Percentiles rank a stretch among this genome's conserved stretches.
phyloP scores from a whole-genome alignment of 2,888 invertebrate species.

The Andrena marginata region DNA sequence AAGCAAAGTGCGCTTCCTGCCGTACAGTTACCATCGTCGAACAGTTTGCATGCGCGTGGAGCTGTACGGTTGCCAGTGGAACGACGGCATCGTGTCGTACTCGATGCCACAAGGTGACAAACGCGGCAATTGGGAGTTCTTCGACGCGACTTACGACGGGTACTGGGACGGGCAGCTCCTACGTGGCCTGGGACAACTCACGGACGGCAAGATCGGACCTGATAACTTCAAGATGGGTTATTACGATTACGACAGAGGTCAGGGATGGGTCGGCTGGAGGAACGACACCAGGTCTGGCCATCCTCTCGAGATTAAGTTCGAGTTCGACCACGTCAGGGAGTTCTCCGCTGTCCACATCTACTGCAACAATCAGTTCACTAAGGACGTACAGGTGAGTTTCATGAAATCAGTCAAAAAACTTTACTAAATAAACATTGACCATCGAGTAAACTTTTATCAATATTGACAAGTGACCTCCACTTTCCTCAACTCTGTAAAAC shows the following conservation, averaged over 20 bases:
- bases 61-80: slow-evolving; percentile 94
- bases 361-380: slow-evolving; percentile 94
- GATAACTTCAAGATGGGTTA: slow-evolving; percentile 90
- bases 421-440: too few species aligned
- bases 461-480: too few species aligned
- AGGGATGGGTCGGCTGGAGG: slow-evolving; percentile 97
- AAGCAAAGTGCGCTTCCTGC: slow-evolving; percentile 93
- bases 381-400: slow-evolving; percentile 91
- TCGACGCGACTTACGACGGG: slow-evolving; percentile 95
- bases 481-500: too few species aligned
- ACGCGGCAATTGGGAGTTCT: slow-evolving; percentile 92
- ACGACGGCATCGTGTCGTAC: slow-evolving; percentile 94
- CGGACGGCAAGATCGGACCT: slow-evolving; percentile 92
- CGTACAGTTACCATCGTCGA: slow-evolving; percentile 92
- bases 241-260: slow-evolving; percentile 87
- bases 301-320: slow-evolving; percentile 90
- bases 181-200: slow-evolving; percentile 93
- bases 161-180: slow-evolving; percentile 91
- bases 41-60: slow-evolving; percentile 97
- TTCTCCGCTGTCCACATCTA: slow-evolving; percentile 93
- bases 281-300: slow-evolving; percentile 89
- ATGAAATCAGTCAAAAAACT: not conserved
- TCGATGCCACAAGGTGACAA: slow-evolving; percentile 95
- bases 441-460: too few species aligned
- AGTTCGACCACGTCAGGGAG: slow-evolving; percentile 95